phyloP scores from a whole-genome alignment of 2,113 vertebrate genomes.

The Tinamus guttatus region DNA sequence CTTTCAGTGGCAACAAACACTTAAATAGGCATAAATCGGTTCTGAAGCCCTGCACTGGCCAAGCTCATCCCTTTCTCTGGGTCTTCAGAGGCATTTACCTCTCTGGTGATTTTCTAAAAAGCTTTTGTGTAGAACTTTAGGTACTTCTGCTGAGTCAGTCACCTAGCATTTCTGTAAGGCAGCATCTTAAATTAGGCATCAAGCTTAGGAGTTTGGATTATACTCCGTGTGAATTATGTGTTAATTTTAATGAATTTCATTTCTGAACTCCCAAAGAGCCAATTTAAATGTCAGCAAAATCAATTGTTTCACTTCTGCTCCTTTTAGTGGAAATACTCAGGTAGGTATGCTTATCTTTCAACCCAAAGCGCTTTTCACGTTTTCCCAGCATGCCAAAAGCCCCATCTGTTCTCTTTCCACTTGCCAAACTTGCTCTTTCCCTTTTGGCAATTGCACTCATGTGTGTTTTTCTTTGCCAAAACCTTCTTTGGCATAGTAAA shows the following conservation, averaged over 20 bases:
- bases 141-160: neutral
- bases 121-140: neutral
- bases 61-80: neutral
- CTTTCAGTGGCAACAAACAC: conserved; percentile 7
- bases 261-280: neutral
- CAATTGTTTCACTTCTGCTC: neutral
- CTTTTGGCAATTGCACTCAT: neutral
- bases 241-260: neutral
- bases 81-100: neutral
- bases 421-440: conserved; percentile 31
- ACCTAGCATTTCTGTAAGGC: neutral
- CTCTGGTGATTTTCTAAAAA: neutral
- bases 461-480: conserved; percentile 17
- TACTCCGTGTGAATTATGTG: neutral
- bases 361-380: neutral
- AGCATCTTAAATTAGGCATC: neutral
- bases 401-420: conserved; percentile 44
- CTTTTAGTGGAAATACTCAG: neutral
- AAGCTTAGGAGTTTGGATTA: neutral
- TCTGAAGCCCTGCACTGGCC: neutral
- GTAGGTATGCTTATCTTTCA: neutral
- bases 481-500: neutral
- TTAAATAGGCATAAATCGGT: conserved; percentile 15
- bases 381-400: conserved; percentile 40
- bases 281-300: neutral